Evolutionary conservation across 92 coral and sea anemone genomes (phyloP).

Genomic region (Porites divaricata): DNA sequence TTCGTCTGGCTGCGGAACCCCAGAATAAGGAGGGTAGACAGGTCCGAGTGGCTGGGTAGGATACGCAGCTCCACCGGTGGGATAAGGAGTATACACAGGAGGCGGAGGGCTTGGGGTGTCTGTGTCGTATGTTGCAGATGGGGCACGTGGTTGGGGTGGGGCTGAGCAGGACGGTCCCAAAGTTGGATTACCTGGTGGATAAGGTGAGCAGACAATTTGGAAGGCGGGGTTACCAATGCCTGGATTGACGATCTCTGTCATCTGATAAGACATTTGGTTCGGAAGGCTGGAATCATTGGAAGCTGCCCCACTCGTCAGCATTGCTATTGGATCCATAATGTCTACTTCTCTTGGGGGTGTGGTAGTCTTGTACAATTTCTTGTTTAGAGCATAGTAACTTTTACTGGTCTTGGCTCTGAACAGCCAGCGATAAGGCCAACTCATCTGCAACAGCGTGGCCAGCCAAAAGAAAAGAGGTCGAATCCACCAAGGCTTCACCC

Average conservation of each 20-base stretch:
- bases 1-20: background rate
- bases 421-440: slow-evolving; percentile 34
- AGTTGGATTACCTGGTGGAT: slow-evolving; percentile 16
- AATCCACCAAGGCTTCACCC: slow-evolving; percentile 7
- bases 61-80: background rate
- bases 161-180: background rate
- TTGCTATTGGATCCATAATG: slow-evolving; percentile 61
- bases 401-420: slow-evolving; percentile 77
- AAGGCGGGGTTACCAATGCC: background rate
- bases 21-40: background rate
- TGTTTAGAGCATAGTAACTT: slow-evolving; percentile 52
- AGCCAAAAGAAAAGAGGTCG: background rate
- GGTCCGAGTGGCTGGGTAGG: background rate
- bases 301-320: background rate
- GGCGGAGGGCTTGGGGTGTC: background rate
- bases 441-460: background rate
- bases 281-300: background rate
- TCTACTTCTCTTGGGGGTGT: slow-evolving; percentile 59
- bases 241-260: slow-evolving; percentile 3
- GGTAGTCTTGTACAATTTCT: slow-evolving; percentile 55
- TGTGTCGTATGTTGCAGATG: background rate
- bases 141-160: background rate
- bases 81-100: too few relatives aligned
- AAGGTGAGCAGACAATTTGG: background rate
- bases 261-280: background rate